phyloP scores from a whole-genome alignment of 2,888 invertebrate species.

The Nebria brevicollis region DNA sequence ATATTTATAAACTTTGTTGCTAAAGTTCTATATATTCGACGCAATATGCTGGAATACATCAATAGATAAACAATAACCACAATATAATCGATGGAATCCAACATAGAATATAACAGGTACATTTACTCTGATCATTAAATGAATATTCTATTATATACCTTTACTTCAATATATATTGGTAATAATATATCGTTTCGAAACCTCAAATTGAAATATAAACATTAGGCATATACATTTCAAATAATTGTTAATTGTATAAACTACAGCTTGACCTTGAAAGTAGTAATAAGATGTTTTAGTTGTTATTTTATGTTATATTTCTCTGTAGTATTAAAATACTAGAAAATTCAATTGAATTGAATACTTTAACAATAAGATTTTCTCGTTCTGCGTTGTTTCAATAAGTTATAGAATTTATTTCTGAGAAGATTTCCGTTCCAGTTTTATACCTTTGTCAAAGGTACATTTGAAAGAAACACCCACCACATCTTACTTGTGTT shows the following conservation, averaged over 20 bases:
- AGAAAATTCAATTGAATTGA: neutral
- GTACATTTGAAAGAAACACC: too few species aligned
- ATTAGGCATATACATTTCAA: neutral
- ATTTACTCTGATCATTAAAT: neutral
- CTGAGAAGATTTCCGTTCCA: neutral
- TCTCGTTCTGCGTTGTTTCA: neutral
- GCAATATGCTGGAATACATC: too few species aligned
- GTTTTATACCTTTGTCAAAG: neutral
- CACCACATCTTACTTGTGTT: too few species aligned
- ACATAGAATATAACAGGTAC: neutral
- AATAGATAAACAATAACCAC: too few species aligned
- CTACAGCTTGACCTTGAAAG: neutral
- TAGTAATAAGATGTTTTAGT: neutral
- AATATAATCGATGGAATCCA: neutral
- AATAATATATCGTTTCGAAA: too few species aligned
- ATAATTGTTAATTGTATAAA: neutral
- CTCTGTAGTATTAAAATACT: neutral
- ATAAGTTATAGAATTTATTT: constrained; percentile 9
- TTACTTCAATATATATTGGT: too few species aligned
- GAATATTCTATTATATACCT: neutral
- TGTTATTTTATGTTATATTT: neutral
- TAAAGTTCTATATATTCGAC: too few species aligned
- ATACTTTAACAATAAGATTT: neutral
- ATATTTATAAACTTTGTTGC: too few species aligned
- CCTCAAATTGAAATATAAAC: neutral